phyloP scores from a whole-genome alignment of 2,888 invertebrate genomes.

The Ceramica pisi region DNA sequence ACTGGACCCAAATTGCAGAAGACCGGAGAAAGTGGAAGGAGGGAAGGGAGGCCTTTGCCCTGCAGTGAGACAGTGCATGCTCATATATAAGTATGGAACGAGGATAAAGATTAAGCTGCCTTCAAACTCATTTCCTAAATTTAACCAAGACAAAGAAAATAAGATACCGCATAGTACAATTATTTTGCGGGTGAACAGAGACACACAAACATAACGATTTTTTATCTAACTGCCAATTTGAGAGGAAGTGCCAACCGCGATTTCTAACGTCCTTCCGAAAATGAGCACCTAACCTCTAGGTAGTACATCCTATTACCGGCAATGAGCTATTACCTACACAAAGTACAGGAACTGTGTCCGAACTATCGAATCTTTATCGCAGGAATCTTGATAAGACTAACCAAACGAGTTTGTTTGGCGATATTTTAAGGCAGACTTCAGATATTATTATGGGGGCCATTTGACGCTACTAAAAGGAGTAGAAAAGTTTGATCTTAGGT shows the following conservation, averaged over 20 bases:
- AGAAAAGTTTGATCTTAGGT: neutral
- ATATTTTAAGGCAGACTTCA: slow-evolving; percentile 48
- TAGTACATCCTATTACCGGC: slow-evolving; percentile 72
- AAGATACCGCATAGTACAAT: slow-evolving; percentile 4
- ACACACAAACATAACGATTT: slow-evolving; percentile 31
- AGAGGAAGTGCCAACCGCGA: slow-evolving; percentile 77
- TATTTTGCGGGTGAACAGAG: slow-evolving; percentile 8
- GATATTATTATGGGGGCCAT: neutral
- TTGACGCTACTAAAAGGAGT: neutral
- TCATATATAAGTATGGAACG: neutral
- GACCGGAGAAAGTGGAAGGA: too few relatives aligned
- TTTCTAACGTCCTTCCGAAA: slow-evolving; percentile 85
- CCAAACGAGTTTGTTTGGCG: slow-evolving; percentile 45
- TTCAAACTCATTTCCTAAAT: slow-evolving; percentile 5
- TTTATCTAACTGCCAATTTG: slow-evolving; percentile 42
- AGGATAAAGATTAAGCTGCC: slow-evolving; percentile 13
- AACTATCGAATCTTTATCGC: slow-evolving; percentile 59
- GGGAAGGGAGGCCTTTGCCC: too few relatives aligned
- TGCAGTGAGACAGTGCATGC: too few relatives aligned
- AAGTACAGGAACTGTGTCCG: slow-evolving; percentile 59
- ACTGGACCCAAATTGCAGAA: too few relatives aligned
- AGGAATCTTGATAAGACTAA: slow-evolving; percentile 56
- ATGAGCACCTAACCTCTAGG: slow-evolving; percentile 57
- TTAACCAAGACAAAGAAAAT: slow-evolving; percentile 20
- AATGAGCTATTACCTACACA: slow-evolving; percentile 62